Evolutionary conservation across 2,113 vertebrate species (phyloP), one percentile per base, ranked within the genome.

Genomic region (Xiphias gladius): DNA sequence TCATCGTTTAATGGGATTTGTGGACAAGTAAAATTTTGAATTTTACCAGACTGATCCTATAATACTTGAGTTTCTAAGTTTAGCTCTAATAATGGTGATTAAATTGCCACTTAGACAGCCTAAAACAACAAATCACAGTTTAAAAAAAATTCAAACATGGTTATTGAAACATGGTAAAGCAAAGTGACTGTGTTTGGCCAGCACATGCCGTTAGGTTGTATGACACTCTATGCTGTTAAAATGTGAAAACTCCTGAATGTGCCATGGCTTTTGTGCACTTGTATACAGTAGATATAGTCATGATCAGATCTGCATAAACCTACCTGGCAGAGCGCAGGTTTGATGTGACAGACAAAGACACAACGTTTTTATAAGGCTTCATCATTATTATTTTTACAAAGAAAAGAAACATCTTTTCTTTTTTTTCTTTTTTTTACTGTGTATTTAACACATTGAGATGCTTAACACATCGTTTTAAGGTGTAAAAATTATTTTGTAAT

Each of bases 401-500:
- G 1, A 41, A 46, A 52, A 43, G 1, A 67, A 67, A 12, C 10
- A n/a, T n/a, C n/a, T n/a, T n/a, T n/a, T n/a, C n/a, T n/a, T 59
- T 11, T 35, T 32, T 66, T 35, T 35, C 32, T 50, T 20, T 65
- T 64, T 62, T 37, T 65, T 32, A 75, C 63, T 69, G 78, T 87
- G 77, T 84, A 52, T 76, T n/a, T 52, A 76, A 59, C 17, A 80
- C 55, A 75, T 5, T 69, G 7, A 72, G 8, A 77, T 68, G 39
- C 9, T 75, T 22, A 80, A 64, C 48, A 75, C 91, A 93, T 90
- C 77, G 30, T 92, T 93, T 91, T 90, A 90, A 82, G 88, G 76
- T 94, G 91, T 91, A 75, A 69, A 32, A 63, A 63, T 65, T 11
- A 83, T 87, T 89, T 90, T 88, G 17, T 80, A 78, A 90, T 88